Evolutionary conservation across 2,797 vertebrate species (phyloP).

Genomic region (Chaetophractus vellerosus): DNA sequence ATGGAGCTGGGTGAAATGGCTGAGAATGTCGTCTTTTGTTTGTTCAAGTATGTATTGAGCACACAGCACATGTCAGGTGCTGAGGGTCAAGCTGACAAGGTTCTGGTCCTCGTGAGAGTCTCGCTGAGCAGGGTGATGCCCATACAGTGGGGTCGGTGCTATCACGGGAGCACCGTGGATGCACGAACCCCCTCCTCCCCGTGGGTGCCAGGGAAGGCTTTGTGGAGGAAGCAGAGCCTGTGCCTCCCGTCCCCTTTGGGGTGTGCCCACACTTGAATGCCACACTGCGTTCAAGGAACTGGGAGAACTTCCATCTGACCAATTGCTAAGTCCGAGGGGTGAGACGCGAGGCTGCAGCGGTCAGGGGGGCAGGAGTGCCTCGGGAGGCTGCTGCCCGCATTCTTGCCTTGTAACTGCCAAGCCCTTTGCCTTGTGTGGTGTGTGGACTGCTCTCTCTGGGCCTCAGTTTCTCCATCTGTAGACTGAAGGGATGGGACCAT

Average conservation of each 20-base stretch:
- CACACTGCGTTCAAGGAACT: not conserved
- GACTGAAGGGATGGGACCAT: not conserved
- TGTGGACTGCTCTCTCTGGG: not conserved
- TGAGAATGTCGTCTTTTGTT: not conserved
- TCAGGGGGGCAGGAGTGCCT: rapidly evolving
- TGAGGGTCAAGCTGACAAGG: not conserved
- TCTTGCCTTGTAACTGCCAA: not conserved
- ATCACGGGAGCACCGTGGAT: not conserved
- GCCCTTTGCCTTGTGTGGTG: not conserved
- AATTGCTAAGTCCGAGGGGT: rapidly evolving
- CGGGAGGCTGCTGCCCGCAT: not conserved
- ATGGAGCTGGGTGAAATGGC: not conserved
- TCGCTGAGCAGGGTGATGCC: not conserved
- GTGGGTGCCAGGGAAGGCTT: not conserved
- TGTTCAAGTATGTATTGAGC: rapidly evolving
- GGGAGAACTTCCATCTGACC: not conserved
- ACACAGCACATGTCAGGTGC: not conserved
- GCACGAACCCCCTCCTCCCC: not conserved
- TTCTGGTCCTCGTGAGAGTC: not conserved
- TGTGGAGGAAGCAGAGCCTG: not conserved
- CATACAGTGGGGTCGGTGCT: not conserved
- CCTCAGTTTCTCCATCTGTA: slow-evolving; percentile 43
- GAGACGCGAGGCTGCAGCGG: not conserved
- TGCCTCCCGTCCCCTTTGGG: not conserved
- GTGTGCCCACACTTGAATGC: no score